Conservation (phyloP, 2,797 vertebrate genomes). For the Diplodus sargus region DNA sequence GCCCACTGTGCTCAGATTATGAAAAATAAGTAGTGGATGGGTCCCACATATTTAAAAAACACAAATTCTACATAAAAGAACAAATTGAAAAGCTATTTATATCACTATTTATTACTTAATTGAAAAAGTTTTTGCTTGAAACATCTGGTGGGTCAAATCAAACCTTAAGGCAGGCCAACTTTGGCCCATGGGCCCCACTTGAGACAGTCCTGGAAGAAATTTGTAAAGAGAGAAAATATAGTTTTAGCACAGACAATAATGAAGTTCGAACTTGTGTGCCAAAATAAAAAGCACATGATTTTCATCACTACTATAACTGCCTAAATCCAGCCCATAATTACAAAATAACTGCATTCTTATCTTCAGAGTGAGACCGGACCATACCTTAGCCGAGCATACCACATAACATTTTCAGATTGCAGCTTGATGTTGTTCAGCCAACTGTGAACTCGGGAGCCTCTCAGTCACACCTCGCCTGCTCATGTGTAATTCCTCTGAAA, state of each 20-base stretch:
- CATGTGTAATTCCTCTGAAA: slow-evolving; percentile 2
- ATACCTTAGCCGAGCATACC: neutral
- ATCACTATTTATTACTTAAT: no score
- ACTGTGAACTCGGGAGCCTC: slow-evolving; percentile 28
- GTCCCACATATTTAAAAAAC: no score
- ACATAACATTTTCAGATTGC: slow-evolving; percentile 2
- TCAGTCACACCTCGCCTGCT: slow-evolving; percentile 35
- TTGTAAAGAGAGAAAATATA: no score
- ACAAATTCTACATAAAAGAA: no score
- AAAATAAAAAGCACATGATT: neutral
- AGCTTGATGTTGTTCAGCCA: slow-evolving; percentile 8
- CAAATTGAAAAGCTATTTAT: no score
- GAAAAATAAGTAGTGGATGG: no score
- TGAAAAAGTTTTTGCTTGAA: no score
- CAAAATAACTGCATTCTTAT: neutral
- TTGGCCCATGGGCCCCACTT: no score
- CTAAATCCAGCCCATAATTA: neutral
- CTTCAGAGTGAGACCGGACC: slow-evolving; percentile 2
- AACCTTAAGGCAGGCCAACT: no score
- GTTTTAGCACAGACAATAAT: neutral
- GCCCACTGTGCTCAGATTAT: no score
- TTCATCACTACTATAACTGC: neutral
- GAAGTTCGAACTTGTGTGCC: neutral
- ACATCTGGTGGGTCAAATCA: neutral
- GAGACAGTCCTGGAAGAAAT: no score